Conservation (phyloP, 2,888 invertebrate genomes). For the Aricia artaxerxes region DNA sequence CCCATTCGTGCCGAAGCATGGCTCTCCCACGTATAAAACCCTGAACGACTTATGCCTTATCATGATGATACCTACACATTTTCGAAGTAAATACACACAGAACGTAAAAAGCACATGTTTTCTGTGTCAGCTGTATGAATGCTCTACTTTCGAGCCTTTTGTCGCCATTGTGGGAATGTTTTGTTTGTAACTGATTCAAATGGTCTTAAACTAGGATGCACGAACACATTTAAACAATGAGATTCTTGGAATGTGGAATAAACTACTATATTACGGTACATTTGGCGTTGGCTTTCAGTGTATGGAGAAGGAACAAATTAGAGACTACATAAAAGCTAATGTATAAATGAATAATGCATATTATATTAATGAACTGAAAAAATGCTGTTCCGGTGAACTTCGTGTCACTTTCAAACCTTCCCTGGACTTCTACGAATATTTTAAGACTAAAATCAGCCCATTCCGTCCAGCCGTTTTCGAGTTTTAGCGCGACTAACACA, state of each 20-base stretch:
- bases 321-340: not conserved
- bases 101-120: not conserved
- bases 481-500: too few relatives aligned
- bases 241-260: not conserved
- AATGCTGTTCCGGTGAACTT: too few relatives aligned
- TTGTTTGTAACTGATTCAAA: slow-evolving; percentile 3
- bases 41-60: too few relatives aligned
- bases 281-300: not conserved
- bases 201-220: slow-evolving; percentile 3
- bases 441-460: too few relatives aligned
- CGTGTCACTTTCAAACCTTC: too few relatives aligned
- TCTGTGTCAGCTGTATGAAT: not conserved
- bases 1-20: too few relatives aligned
- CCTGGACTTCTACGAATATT: too few relatives aligned
- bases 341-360: too few relatives aligned
- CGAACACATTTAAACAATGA: not conserved
- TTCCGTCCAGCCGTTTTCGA: too few relatives aligned
- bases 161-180: slow-evolving; percentile 4
- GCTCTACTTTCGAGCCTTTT: not conserved
- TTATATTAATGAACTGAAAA: too few relatives aligned
- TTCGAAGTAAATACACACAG: not conserved
- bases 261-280: not conserved
- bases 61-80: too few relatives aligned
- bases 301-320: not conserved
- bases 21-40: too few relatives aligned